Evolutionary conservation across 2,888 invertebrate species (phyloP).

Genomic region (Exephanes ischioxanthus): DNA sequence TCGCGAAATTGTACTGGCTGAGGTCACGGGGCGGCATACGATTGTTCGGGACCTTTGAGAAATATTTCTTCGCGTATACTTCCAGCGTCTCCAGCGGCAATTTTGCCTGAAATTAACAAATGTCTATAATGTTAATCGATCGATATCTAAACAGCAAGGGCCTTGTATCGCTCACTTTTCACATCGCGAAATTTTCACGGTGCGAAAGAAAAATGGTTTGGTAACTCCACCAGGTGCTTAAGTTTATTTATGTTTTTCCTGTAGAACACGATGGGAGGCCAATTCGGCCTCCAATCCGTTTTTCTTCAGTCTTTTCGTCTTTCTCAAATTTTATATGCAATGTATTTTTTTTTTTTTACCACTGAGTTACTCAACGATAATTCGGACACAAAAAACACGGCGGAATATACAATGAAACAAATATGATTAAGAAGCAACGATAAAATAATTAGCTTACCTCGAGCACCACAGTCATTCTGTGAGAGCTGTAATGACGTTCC

Average conservation of each 20-base stretch:
- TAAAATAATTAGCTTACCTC: slow-evolving; percentile 86
- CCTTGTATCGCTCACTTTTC: too few relatives aligned
- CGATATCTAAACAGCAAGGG: too few relatives aligned
- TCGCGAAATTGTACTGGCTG: slow-evolving; percentile 84
- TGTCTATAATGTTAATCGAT: neutral
- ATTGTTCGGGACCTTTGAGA: slow-evolving; percentile 90
- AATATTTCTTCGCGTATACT: slow-evolving; percentile 88
- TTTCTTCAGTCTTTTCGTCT: too few relatives aligned
- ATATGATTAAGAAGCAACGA: neutral
- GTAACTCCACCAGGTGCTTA: too few relatives aligned
- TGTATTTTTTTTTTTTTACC: neutral
- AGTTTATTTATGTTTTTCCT: too few relatives aligned
- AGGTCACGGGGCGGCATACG: slow-evolving; percentile 88
- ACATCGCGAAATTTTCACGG: too few relatives aligned
- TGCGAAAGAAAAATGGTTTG: too few relatives aligned
- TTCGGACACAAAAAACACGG: too few relatives aligned
- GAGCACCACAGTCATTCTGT: slow-evolving; percentile 94
- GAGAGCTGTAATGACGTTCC: slow-evolving; percentile 92
- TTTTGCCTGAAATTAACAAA: slow-evolving; percentile 83
- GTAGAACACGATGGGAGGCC: too few relatives aligned
- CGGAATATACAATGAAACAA: neutral
- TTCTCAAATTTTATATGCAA: too few relatives aligned
- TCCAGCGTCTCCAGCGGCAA: slow-evolving; percentile 89
- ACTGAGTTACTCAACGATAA: slow-evolving; percentile 4
- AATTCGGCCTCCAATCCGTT: too few relatives aligned